These are phyloP conservation scores for Stegana nigrithorax DNA, from an alignment of 2,888 invertebrate genomes.

Conservation along the genomic window DNA sequence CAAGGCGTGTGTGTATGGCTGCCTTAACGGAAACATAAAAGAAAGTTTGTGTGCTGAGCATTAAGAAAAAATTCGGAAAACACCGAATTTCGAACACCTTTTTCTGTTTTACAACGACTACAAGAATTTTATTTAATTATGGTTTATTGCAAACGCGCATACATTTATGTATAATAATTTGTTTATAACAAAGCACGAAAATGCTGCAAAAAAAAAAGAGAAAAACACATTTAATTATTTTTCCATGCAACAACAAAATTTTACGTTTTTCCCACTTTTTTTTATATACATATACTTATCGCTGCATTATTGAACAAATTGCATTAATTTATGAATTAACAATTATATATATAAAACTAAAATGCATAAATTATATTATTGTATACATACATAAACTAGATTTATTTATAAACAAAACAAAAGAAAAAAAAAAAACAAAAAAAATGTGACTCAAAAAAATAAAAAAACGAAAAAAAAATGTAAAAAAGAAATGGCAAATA, in stretches of 20 bases:
- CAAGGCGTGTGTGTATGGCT: too few relatives aligned
- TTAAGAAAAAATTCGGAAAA: too few relatives aligned
- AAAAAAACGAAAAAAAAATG: constrained; percentile 20
- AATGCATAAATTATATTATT: constrained; percentile 22
- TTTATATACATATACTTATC: background rate
- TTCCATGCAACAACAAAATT: constrained; percentile 36
- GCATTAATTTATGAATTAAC: constrained; percentile 51
- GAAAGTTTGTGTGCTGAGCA: too few relatives aligned
- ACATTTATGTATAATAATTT: background rate
- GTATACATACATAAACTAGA: too few relatives aligned
- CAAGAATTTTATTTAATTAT: too few relatives aligned
- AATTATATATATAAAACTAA: constrained; percentile 15
- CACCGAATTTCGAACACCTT: too few relatives aligned
- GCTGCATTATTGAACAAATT: constrained; percentile 47
- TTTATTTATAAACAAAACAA: constrained; percentile 42
- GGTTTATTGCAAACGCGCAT: too few relatives aligned
- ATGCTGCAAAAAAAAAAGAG: background rate
- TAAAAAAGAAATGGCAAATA: constrained; percentile 47
- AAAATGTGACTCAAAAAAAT: constrained; percentile 16
- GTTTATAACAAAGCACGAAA: background rate
- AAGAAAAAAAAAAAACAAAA: constrained; percentile 25
- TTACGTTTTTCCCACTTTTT: constrained; percentile 12
- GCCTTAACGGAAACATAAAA: too few relatives aligned
- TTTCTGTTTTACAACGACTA: too few relatives aligned
- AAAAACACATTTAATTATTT: constrained; percentile 31